Conservation (phyloP, 2,113 vertebrate species). For the Antechinus stuartii region DNA sequence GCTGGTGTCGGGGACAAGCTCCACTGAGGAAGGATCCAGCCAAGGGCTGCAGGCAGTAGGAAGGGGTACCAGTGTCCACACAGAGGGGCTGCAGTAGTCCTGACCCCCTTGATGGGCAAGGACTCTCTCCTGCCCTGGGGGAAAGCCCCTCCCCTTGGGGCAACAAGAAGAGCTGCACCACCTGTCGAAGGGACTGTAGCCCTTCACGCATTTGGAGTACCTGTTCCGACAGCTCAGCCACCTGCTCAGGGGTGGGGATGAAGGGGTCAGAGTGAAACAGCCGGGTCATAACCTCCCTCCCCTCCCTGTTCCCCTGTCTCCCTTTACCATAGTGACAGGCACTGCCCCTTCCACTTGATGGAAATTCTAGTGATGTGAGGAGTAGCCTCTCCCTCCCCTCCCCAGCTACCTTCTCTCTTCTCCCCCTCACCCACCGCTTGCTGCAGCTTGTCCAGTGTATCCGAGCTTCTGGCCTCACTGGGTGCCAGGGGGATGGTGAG, state of each 20-base stretch:
- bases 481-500: slow-evolving; percentile 74
- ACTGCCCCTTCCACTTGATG: not conserved
- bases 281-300: not conserved
- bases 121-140: slow-evolving; percentile 45
- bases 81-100: slow-evolving; percentile 79
- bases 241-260: slow-evolving; percentile 59
- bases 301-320: not conserved
- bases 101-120: slow-evolving; percentile 8
- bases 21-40: slow-evolving; percentile 68
- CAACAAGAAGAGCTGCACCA: slow-evolving; percentile 78
- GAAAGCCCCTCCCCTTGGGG: slow-evolving; percentile 58
- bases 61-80: slow-evolving; percentile 77
- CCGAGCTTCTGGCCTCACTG: slow-evolving; percentile 70
- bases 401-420: not conserved
- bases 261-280: not conserved
- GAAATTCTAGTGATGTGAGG: not conserved
- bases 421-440: slow-evolving; percentile 77
- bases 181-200: slow-evolving; percentile 81
- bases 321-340: not conserved
- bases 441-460: slow-evolving; percentile 79
- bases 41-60: slow-evolving; percentile 74
- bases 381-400: not conserved
- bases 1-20: slow-evolving; percentile 70
- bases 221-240: slow-evolving; percentile 81
- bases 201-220: slow-evolving; percentile 84